A percentile compares a stretch with the other conserved stretches of the same genome.
Evolutionary conservation across 2,888 invertebrate species (phyloP).

Genomic region (Sipha maydis): DNA sequence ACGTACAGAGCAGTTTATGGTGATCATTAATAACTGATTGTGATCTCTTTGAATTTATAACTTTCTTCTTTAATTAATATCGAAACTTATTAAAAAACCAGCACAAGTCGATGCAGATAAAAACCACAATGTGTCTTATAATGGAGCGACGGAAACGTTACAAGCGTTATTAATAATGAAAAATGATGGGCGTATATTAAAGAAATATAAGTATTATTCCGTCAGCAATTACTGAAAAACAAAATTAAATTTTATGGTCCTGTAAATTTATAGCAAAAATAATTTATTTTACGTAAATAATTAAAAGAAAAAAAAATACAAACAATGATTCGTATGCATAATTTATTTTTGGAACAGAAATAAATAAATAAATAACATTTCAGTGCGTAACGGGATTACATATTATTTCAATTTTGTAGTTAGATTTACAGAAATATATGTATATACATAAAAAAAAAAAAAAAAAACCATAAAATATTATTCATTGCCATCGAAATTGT

Average conservation of each 20-base stretch:
- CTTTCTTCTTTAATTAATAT: constrained; percentile 52
- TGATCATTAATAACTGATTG: constrained; percentile 42
- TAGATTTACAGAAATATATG: background rate
- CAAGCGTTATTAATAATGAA: constrained; percentile 43
- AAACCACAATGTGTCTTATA: background rate
- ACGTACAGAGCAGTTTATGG: background rate
- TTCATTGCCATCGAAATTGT: background rate
- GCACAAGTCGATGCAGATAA: constrained; percentile 27
- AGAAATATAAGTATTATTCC: constrained; percentile 29
- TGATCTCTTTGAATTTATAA: constrained; percentile 34
- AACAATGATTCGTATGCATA: background rate
- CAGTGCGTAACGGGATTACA: background rate
- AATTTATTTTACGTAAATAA: constrained; percentile 39
- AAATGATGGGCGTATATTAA: constrained; percentile 36
- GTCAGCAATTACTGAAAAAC: constrained; percentile 28
- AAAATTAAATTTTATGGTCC: background rate
- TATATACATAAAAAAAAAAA: too few species aligned
- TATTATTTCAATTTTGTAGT: background rate
- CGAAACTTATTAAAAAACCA: constrained; percentile 17
- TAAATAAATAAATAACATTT: too few species aligned
- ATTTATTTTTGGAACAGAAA: background rate
- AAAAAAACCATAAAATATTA: background rate
- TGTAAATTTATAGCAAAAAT: constrained; percentile 33
- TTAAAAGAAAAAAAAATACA: background rate
- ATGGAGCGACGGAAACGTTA: constrained; percentile 9